A percentile compares a stretch with the other conserved stretches of the same genome.
Evolutionary conservation across 2,888 invertebrate species (phyloP).

Genomic region (Melieria crassipennis): DNA sequence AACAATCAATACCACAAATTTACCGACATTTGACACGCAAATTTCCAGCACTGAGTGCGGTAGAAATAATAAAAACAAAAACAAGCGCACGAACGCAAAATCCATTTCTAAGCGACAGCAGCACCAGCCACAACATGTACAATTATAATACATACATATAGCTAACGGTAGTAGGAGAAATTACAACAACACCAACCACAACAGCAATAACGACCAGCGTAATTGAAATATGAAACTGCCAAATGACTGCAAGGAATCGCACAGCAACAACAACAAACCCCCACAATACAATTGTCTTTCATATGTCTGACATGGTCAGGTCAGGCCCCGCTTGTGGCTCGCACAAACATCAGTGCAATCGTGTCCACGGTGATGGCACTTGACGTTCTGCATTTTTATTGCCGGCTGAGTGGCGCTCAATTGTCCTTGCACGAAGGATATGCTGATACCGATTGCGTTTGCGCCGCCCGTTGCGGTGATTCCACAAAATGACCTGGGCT

Average conservation of each 20-base stretch:
- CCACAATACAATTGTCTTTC: conserved; percentile 11
- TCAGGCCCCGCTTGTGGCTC: not conserved
- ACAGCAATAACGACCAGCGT: conserved; percentile 1
- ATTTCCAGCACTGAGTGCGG: not conserved
- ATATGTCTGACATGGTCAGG: conserved; percentile 20
- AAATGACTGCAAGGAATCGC: too few species aligned
- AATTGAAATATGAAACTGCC: not conserved
- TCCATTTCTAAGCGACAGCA: not conserved
- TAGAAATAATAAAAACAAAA: not conserved
- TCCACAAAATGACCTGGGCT: not conserved
- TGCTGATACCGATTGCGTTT: not conserved
- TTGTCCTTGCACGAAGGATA: conserved; percentile 22
- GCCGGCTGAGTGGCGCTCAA: conserved; percentile 22
- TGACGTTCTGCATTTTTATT: conserved; percentile 22
- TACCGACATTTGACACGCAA: conserved; percentile 14
- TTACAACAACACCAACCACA: conserved; percentile 2
- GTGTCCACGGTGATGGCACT: not conserved
- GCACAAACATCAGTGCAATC: too few species aligned
- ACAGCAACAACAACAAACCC: too few species aligned
- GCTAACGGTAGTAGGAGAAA: not conserved
- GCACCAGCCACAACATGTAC: not conserved
- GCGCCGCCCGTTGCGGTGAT: too few species aligned
- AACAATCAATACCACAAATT: conserved; percentile 18
- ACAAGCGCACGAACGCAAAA: not conserved
- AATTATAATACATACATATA: not conserved